Evolutionary conservation across 2,888 invertebrate genomes (phyloP).

Genomic region (Dexiosoma caninum): DNA sequence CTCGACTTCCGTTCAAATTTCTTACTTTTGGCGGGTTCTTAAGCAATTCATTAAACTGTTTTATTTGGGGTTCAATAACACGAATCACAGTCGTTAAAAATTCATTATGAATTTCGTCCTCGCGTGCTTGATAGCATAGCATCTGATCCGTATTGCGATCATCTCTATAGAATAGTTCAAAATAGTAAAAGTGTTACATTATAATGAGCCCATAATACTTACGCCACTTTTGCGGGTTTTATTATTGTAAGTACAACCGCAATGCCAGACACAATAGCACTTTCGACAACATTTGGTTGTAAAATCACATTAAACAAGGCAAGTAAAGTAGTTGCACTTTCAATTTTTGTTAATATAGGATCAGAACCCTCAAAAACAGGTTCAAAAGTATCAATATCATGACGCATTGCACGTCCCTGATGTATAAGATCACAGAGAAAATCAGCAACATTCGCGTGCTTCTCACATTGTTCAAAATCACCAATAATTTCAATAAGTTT

Average conservation of each 20-base stretch:
- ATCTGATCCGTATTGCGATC: slow-evolving; percentile 76
- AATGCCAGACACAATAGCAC: slow-evolving; percentile 88
- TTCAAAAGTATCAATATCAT: slow-evolving; percentile 79
- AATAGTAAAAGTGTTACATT: background rate
- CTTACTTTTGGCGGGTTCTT: slow-evolving; percentile 84
- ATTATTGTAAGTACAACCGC: slow-evolving; percentile 87
- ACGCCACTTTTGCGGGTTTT: slow-evolving; percentile 74
- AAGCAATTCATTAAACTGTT: slow-evolving; percentile 83
- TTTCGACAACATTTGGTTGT: slow-evolving; percentile 82
- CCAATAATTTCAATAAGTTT: slow-evolving; percentile 83
- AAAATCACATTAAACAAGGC: slow-evolving; percentile 87
- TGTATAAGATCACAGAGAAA: slow-evolving; percentile 91
- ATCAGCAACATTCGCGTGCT: slow-evolving; percentile 92
- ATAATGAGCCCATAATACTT: slow-evolving; percentile 60
- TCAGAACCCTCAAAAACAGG: slow-evolving; percentile 78
- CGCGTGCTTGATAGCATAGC: slow-evolving; percentile 75
- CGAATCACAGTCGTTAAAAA: slow-evolving; percentile 82
- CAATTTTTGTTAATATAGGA: slow-evolving; percentile 85
- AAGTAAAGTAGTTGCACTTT: slow-evolving; percentile 82
- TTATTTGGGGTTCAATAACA: slow-evolving; percentile 83
- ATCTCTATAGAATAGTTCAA: slow-evolving; percentile 68
- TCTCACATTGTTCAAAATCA: slow-evolving; percentile 84
- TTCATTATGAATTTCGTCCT: slow-evolving; percentile 81
- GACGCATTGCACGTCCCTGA: slow-evolving; percentile 80
- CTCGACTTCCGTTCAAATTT: background rate